Conservation (phyloP, 2,113 vertebrate species). For the Poeciliopsis prolifica region DNA sequence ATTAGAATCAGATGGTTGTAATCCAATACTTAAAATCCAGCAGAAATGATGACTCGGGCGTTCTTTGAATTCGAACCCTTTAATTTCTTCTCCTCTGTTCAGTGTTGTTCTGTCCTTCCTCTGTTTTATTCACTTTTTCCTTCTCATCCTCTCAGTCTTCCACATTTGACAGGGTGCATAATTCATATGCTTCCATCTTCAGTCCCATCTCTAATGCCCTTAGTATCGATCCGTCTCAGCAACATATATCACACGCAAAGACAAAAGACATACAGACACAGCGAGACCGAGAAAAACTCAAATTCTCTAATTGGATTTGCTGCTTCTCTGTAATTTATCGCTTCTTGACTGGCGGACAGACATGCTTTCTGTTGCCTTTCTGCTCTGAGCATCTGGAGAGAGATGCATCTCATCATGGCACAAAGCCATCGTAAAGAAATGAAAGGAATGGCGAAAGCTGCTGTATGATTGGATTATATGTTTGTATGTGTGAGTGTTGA, state of each 20-base stretch:
- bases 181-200: constrained; percentile 90
- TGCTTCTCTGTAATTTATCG: constrained; percentile 52
- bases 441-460: constrained; percentile 12
- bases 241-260: constrained; percentile 36
- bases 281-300: constrained; percentile 21
- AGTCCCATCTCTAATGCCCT: constrained; percentile 89
- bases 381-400: constrained; percentile 22
- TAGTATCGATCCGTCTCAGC: constrained; percentile 91
- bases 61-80: constrained; percentile 78
- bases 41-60: constrained; percentile 90
- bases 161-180: constrained; percentile 94
- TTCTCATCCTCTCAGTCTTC: constrained; percentile 43
- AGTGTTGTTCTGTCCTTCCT: constrained; percentile 47
- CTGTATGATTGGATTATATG: constrained; percentile 50
- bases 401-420: constrained; percentile 28
- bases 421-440: constrained; percentile 42
- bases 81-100: constrained; percentile 52
- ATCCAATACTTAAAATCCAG: constrained; percentile 90
- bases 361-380: constrained; percentile 63
- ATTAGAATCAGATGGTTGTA: constrained; percentile 98
- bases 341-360: constrained; percentile 41
- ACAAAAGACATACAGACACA: constrained; percentile 21
- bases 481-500: background rate
- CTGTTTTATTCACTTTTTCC: constrained; percentile 33
- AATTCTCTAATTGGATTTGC: constrained; percentile 66